Percentiles rank a stretch among this genome's conserved stretches.
These are phyloP conservation scores for Eilema depressum DNA, from an alignment of 2,888 invertebrate species.

Conservation along the genomic window DNA sequence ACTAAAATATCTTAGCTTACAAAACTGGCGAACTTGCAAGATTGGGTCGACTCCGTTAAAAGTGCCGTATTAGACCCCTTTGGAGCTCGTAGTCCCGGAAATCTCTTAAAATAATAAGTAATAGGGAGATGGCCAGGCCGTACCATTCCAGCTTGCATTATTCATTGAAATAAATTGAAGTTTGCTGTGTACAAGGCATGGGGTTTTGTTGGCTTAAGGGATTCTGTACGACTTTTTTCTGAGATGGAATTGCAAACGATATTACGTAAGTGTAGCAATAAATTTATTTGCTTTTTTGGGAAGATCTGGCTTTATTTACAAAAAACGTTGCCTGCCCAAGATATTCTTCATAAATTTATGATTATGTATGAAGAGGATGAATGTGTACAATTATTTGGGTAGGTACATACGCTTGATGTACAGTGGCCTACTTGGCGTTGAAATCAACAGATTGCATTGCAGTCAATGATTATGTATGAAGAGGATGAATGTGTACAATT, in stretches of 20 bases:
- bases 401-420: too few relatives aligned
- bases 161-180: conserved; percentile 74
- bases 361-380: background rate
- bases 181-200: conserved; percentile 48
- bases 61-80: conserved; percentile 25
- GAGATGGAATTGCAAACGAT: conserved; percentile 32
- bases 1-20: conserved; percentile 23
- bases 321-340: background rate
- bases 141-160: conserved; percentile 61
- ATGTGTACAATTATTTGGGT: too few relatives aligned
- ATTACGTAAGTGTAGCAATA: conserved; percentile 23
- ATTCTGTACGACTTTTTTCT: conserved; percentile 33
- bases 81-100: conserved; percentile 30
- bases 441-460: background rate
- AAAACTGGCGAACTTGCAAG: conserved; percentile 26
- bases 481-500: background rate
- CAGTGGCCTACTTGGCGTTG: too few relatives aligned
- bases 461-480: background rate
- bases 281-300: conserved; percentile 25
- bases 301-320: conserved; percentile 4
- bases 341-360: background rate
- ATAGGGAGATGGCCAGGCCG: conserved; percentile 32
- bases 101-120: conserved; percentile 52
- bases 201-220: conserved; percentile 39
- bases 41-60: conserved; percentile 27